Conservation (phyloP, 2,888 invertebrate genomes). For the Craniophora ligustri region DNA sequence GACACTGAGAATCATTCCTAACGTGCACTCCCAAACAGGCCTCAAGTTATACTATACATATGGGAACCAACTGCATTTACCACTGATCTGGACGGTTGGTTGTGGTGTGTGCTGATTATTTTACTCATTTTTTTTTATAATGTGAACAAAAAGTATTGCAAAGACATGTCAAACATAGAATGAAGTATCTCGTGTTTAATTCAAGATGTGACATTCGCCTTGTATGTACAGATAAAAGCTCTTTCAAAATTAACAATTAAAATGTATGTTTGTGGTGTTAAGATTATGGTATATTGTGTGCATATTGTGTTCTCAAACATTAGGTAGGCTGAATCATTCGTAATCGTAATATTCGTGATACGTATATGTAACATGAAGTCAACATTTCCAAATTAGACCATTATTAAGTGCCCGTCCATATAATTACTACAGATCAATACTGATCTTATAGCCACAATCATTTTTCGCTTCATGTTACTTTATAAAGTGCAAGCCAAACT, state of each 20-base stretch:
- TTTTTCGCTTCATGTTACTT: too few relatives aligned
- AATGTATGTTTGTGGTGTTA: constrained; percentile 26
- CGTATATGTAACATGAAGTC: constrained; percentile 23
- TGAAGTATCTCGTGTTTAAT: neutral
- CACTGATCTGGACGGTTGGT: constrained; percentile 6
- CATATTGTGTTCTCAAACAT: constrained; percentile 11
- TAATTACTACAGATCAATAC: too few relatives aligned
- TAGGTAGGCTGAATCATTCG: constrained; percentile 17
- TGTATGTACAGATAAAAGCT: neutral
- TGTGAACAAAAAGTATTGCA: neutral
- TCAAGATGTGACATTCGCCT: too few relatives aligned
- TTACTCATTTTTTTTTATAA: constrained; percentile 11
- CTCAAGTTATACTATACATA: constrained; percentile 39
- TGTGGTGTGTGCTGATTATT: constrained; percentile 9
- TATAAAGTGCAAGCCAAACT: too few relatives aligned
- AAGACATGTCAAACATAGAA: neutral
- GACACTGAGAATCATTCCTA: constrained; percentile 58
- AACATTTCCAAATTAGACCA: constrained; percentile 8
- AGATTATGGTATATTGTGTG: constrained; percentile 21
- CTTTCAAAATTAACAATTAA: constrained; percentile 15
- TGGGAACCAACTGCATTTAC: too few relatives aligned
- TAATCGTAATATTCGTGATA: constrained; percentile 9
- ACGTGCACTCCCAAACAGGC: constrained; percentile 34
- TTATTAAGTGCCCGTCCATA: constrained; percentile 17
- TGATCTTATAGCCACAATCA: too few relatives aligned